These are phyloP conservation scores for Therioaphis trifolii DNA, from an alignment of 2,888 invertebrate genomes.

Conservation along the genomic window DNA sequence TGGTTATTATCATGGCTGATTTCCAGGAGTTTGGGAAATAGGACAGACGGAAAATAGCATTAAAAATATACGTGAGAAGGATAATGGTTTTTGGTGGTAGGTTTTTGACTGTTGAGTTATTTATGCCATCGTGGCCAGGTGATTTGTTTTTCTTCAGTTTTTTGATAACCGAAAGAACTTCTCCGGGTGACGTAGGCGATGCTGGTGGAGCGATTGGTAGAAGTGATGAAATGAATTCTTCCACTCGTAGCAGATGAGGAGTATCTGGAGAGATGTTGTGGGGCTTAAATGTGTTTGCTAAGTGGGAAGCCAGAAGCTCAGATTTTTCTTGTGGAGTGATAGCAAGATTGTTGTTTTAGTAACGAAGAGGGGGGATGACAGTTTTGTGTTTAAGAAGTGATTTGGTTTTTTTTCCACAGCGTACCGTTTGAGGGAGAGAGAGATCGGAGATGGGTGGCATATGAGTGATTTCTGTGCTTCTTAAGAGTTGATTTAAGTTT, in stretches of 20 bases:
- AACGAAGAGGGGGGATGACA: background rate
- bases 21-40: background rate
- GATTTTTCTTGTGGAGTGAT: too few relatives aligned
- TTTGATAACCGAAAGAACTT: too few relatives aligned
- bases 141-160: too few relatives aligned
- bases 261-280: too few relatives aligned
- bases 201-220: background rate
- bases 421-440: conserved; percentile 3
- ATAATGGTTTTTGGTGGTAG: too few relatives aligned
- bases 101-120: too few relatives aligned
- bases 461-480: conserved; percentile 1
- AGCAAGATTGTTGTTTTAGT: too few relatives aligned
- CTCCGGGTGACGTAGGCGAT: conserved; percentile 10
- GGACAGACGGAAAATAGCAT: conserved; percentile 16
- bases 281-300: too few relatives aligned
- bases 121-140: too few relatives aligned
- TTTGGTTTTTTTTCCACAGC: too few relatives aligned
- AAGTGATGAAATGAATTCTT: conserved; percentile 2
- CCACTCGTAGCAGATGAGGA: conserved; percentile 6
- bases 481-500: conserved; percentile 4
- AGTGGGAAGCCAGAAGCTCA: too few relatives aligned
- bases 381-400: background rate
- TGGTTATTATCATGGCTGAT: background rate
- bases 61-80: too few relatives aligned
- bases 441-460: background rate